Base-by-base conservation (phyloP, 2,888 invertebrate genomes). In the Ennomos erosarius region DNA sequence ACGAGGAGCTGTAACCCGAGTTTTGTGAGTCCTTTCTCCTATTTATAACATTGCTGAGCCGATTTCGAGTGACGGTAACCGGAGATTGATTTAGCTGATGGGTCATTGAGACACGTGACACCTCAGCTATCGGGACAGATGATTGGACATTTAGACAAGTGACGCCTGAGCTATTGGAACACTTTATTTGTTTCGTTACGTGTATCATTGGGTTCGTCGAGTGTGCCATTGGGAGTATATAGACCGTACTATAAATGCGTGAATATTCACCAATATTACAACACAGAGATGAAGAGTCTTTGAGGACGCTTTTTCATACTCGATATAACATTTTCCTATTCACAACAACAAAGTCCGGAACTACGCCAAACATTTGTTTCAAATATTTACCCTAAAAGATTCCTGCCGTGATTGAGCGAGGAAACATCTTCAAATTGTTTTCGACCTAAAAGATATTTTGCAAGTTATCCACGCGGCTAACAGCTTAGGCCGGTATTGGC, bases 21-120 rank as follows among this genome's bases (percentile, higher is more conserved):
- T 76, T 76, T 71, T 69, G 70, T 69, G 71, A 74, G 76, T 77
- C 74, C 74, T 78, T 81, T 79, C 74, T 76, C 79, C 78, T 87
- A 88, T 89, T 86, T 85, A 87, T 85, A 85, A 83, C 75, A 73
- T 64, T 68, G 72, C 74, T 80, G 76, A 79, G 70, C 77, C 79
- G 79, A 82, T 84, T 85, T 80, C 74, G 75, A 75, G 68, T 70
- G 85, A 83, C 79, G 80, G 83, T 75, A 81, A 85, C 69, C 69
- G 73, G 84, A 84, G 81, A 76, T 71, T 79, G 77, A 80, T 81
- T 73, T 81, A 79, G 69, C 67, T 68, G 70, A 74, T 75, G 69
- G 76, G 70, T 75, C 76, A 76, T 74, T 73, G 71, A 67, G 74
- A 74, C 70, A 76, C 57, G 70, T 56, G 72, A 75, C 72, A 64